Evolutionary conservation across 2,113 vertebrate species (phyloP).

Genomic region (Indri indri): DNA sequence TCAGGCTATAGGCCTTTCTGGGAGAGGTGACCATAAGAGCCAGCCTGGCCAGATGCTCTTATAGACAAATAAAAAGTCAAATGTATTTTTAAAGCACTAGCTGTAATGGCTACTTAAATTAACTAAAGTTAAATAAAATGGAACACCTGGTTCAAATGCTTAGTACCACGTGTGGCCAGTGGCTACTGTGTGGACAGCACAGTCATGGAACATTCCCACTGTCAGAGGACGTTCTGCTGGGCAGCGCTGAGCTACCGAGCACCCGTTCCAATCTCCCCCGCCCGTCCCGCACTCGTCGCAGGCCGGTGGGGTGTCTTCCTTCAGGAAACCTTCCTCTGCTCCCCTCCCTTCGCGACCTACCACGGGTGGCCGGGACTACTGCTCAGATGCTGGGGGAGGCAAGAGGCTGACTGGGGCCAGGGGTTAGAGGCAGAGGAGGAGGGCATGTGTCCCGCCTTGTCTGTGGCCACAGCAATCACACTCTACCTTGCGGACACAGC

Average conservation of each 20-base stretch:
- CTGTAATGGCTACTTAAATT: background rate
- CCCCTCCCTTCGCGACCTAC: too few relatives aligned
- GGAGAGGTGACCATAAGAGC: background rate
- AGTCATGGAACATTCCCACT: fast-evolving
- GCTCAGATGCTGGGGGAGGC: background rate
- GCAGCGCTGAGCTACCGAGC: background rate
- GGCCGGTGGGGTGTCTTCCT: background rate
- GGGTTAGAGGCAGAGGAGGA: background rate
- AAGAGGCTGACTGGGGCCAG: background rate
- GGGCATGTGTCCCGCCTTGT: background rate
- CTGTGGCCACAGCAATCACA: fast-evolving
- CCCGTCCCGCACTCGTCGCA: background rate
- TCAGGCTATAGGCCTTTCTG: background rate
- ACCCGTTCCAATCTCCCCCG: background rate
- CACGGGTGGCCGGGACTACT: fast-evolving
- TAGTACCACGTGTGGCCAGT: fast-evolving
- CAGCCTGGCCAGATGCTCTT: background rate
- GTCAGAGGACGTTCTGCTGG: background rate
- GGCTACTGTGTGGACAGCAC: fast-evolving
- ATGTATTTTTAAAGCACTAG: background rate
- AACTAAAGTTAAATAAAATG: background rate
- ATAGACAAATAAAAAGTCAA: background rate
- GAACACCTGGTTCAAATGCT: background rate
- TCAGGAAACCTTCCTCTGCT: background rate
- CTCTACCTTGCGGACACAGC: slow-evolving; percentile 35